Evolutionary conservation across 2,888 invertebrate species (phyloP).

Genomic region (Drosophila longiperda): DNA sequence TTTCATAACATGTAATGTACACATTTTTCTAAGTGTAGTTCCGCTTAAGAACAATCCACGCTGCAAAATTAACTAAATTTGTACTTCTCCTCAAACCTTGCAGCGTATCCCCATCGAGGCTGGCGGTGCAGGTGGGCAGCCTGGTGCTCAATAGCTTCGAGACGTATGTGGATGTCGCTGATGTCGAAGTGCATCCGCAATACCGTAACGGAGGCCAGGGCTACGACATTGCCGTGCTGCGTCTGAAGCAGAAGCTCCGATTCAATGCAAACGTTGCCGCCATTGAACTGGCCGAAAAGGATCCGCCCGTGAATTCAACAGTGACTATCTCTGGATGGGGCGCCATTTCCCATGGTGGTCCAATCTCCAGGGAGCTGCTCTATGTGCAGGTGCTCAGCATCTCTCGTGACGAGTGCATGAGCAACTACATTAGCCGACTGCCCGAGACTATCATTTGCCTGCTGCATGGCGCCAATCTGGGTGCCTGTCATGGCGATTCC

Average conservation of each 20-base stretch:
- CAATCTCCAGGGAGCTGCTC: slow-evolving; percentile 68
- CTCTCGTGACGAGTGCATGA: slow-evolving; percentile 60
- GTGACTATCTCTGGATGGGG: slow-evolving; percentile 83
- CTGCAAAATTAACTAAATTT: not conserved
- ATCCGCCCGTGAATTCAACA: slow-evolving; percentile 54
- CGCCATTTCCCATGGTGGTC: slow-evolving; percentile 64
- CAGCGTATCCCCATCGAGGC: slow-evolving; percentile 53
- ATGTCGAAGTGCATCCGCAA: slow-evolving; percentile 64
- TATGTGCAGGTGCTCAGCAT: slow-evolving; percentile 66
- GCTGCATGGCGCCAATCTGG: slow-evolving; percentile 63
- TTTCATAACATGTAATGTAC: too few relatives aligned
- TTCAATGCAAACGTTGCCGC: slow-evolving; percentile 58
- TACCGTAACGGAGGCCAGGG: slow-evolving; percentile 46
- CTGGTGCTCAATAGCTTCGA: slow-evolving; percentile 57
- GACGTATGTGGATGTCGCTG: slow-evolving; percentile 58
- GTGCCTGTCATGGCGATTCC: slow-evolving; percentile 83
- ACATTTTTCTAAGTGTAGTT: not conserved
- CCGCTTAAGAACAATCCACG: not conserved
- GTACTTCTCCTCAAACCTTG: not conserved
- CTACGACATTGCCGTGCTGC: slow-evolving; percentile 80
- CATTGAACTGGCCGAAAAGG: slow-evolving; percentile 66
- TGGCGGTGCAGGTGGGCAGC: slow-evolving; percentile 76
- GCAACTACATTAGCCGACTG: slow-evolving; percentile 43
- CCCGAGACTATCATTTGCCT: slow-evolving; percentile 77
- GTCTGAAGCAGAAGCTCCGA: slow-evolving; percentile 51